Evolutionary conservation across 1,140 invertebrate species (phyloP), one percentile per base, ranked within the genome.

Genomic region (Ceratoteleas bidentatus): DNA sequence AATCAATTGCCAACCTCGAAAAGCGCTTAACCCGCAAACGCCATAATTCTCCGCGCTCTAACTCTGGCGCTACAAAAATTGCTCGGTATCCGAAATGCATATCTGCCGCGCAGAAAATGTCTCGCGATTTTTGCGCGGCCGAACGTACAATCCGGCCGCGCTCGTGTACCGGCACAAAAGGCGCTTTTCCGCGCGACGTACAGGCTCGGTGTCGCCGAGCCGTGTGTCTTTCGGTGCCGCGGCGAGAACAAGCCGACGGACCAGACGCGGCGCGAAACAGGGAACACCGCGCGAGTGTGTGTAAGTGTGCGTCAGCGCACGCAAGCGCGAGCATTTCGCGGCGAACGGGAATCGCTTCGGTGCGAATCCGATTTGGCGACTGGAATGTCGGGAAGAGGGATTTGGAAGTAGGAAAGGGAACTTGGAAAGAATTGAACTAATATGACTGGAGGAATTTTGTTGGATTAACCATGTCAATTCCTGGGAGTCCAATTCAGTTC

Each of bases 71-170:
- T 40, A 49, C 16, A 76, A 68, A 76, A 76, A 76, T 14, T 49
- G 14, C 13, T 14, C 15, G 73, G 62, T 76, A 76, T 76, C 73
- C 73, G 7, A 68, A 68, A 68, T 68, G 36, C 73, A 56, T 76
- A 68, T 68, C 73, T 60, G 58, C 52, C 36, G 36, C 45, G 38
- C 0, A 74, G 72, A 64, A 77, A 77, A 77, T 77, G 74, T 77
- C 74, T 69, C 6, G 15, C 38, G 64, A 77, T 77, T 77, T 77
- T 77, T 77, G 64, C 65, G 50, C 15, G 40, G 40, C 64, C 10
- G 62, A 69, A 62, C 56, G 72, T 65, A 65, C 52, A 58, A 65
- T 74, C 53, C 15, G 11, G 5, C 56, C 49, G 69, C 50, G 50
- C 5, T 7, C 52, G 15, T 64, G 52, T 64, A 40, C 9, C 15